phyloP scores from a whole-genome alignment of 2,113 vertebrate genomes.

The Damaliscus lunatus region DNA sequence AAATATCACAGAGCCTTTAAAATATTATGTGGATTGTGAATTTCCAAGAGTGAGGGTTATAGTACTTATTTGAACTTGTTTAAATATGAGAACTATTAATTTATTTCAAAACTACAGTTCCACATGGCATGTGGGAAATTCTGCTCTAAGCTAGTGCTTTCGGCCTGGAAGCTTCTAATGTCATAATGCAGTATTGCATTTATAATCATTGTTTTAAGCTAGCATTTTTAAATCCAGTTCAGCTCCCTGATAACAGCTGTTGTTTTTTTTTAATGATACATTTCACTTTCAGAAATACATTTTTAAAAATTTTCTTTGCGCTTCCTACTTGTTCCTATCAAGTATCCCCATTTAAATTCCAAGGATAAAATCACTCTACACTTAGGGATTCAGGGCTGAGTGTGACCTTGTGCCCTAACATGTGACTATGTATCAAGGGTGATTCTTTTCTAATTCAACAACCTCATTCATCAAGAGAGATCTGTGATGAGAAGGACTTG shows the following conservation, averaged over 20 bases:
- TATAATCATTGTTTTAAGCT: constrained; percentile 76
- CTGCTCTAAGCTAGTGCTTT: not conserved
- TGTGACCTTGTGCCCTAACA: constrained; percentile 35
- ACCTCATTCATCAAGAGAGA: constrained; percentile 9
- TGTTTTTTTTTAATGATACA: constrained; percentile 78
- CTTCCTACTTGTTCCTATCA: constrained; percentile 53
- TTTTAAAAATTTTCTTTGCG: constrained; percentile 53
- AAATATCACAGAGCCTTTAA: not conserved
- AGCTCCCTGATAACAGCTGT: constrained; percentile 77
- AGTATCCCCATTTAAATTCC: constrained; percentile 63
- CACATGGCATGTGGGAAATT: constrained; percentile 23
- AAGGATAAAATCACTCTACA: constrained; percentile 39
- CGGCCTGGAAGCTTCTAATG: constrained; percentile 55
- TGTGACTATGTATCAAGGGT: not conserved
- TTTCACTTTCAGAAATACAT: constrained; percentile 70
- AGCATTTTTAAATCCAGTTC: constrained; percentile 72
- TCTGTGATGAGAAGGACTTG: not conserved
- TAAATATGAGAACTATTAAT: not conserved
- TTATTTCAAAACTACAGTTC: constrained; percentile 9
- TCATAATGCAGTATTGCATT: constrained; percentile 67
- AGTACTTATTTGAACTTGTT: not conserved
- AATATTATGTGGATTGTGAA: not conserved
- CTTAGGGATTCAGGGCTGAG: constrained; percentile 25
- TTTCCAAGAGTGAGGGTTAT: not conserved
- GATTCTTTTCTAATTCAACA: constrained; percentile 31